Evolutionary conservation across 2,113 vertebrate species (phyloP).

Genomic region (Echinops telfairi): DNA sequence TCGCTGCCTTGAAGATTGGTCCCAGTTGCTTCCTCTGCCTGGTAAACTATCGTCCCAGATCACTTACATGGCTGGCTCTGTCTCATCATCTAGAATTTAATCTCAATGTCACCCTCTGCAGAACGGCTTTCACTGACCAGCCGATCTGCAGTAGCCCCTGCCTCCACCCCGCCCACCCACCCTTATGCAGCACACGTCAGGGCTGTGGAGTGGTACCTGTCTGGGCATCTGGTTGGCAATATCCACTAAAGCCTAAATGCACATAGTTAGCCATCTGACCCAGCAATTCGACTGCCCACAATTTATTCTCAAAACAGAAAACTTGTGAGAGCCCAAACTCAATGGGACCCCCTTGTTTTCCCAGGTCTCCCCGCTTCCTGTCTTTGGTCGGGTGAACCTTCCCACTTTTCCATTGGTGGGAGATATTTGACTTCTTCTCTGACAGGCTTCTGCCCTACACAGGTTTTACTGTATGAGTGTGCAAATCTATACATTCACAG

Average conservation of each 20-base stretch:
- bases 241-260: conserved; percentile 29
- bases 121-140: not conserved
- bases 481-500: not conserved
- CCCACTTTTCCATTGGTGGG: not conserved
- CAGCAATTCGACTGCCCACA: conserved; percentile 55
- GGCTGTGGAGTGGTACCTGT: not conserved
- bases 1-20: not conserved
- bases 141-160: not conserved
- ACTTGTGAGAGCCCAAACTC: not conserved
- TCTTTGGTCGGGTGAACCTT: not conserved
- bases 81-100: not conserved
- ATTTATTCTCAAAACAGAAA: conserved; percentile 50
- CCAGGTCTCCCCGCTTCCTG: not conserved
- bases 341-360: not conserved
- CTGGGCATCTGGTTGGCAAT: not conserved
- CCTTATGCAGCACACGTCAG: not conserved
- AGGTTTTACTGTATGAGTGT: conserved; percentile 38
- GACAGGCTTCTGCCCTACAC: not conserved
- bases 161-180: not conserved
- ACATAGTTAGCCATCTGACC: conserved; percentile 23
- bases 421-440: not conserved
- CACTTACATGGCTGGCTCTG: not conserved
- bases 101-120: not conserved
- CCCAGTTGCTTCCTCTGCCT: not conserved
- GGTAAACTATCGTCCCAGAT: not conserved